Evolutionary conservation across 1,140 invertebrate genomes (phyloP), one percentile per base, ranked within the genome.

Genomic region (Zaprionus kolodkinae): DNA sequence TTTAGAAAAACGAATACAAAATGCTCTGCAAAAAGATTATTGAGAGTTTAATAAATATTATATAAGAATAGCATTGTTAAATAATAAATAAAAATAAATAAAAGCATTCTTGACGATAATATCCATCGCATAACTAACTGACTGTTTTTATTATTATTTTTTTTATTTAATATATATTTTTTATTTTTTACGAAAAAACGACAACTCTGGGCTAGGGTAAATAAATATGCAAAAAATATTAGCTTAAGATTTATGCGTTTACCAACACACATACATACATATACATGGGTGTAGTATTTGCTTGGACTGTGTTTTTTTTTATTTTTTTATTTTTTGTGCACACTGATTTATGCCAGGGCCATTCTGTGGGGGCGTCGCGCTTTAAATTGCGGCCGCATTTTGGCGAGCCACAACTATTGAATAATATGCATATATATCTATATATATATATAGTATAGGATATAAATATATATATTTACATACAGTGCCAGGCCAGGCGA

Each of bases 351-450:
- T 82, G 69, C 27, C 69, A 33, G 9, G 59, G 40, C 66, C 59
- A 70, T 73, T 78, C 56, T 72, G 70, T 45, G 72, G 43, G 55
- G 45, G 50, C 33, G 38, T 59, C 13, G 30, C 30, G 61, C 45
- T 72, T 79, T 78, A 74, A 69, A 74, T 74, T 74, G 72, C 25
- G 72, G 72, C 72, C 72, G 50, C 72, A 73, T 81, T 81, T 76
- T 81, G 79, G 79, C 69, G 36, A 78, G 79, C 79, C 79, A 30
- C 79, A 78, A 67, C 71, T 76, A 83, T 79, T 75, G 48, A 74
- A 64, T 68, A 72, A 74, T 75, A 75, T 17, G 7, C 15, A 35
- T 35, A 38, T 36, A 59, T 59, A 38, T 36, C 7, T 10, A 38
- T 6, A 1, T 33, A 55, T 33, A 55, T 15, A n/a, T 2, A 7